Conservation (phyloP, 2,113 vertebrate species). For the Daboia siamensis region DNA sequence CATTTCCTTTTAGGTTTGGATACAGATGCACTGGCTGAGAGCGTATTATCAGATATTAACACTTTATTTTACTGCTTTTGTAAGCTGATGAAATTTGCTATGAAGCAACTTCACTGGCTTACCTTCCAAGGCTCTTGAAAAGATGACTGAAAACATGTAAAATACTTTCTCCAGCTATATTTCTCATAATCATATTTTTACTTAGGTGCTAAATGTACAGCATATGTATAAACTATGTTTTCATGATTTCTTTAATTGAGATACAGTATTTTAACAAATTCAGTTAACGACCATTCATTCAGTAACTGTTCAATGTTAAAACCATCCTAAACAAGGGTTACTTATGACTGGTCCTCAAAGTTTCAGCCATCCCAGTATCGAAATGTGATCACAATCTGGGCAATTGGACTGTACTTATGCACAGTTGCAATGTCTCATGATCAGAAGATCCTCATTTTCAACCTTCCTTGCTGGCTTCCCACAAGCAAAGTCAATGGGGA, state of each 20-base stretch:
- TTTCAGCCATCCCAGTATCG: background rate
- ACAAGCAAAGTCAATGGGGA: background rate
- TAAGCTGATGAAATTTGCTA: background rate
- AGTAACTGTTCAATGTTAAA: background rate
- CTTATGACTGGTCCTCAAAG: background rate
- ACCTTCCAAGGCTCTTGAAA: background rate
- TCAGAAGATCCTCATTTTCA: background rate
- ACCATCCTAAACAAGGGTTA: background rate
- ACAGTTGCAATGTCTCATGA: background rate
- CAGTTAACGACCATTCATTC: background rate
- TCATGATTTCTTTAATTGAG: background rate
- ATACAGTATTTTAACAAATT: background rate
- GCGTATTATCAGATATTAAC: background rate
- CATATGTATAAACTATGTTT: background rate
- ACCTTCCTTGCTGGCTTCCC: background rate
- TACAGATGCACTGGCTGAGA: background rate
- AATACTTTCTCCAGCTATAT: background rate
- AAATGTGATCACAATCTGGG: background rate
- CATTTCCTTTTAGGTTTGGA: background rate
- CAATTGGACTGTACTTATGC: background rate
- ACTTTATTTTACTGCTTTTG: background rate
- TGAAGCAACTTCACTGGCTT: background rate
- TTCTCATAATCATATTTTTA: background rate
- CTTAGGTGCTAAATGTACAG: background rate
- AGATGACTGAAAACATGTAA: background rate